These are phyloP conservation scores for Todiramphus chloris DNA, from an alignment of 2,113 vertebrate genomes.

Conservation along the genomic window DNA sequence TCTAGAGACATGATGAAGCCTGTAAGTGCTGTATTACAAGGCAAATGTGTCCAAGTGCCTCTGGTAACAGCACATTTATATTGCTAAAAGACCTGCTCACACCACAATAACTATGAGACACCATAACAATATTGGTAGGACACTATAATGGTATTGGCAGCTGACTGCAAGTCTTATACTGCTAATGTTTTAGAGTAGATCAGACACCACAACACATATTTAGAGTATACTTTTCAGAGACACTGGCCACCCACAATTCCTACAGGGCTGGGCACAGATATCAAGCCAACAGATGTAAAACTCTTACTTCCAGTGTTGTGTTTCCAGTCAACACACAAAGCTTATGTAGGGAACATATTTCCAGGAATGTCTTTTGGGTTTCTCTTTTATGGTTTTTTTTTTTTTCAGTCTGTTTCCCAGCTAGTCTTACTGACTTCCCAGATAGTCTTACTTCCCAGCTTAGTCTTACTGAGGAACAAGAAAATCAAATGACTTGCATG, in stretches of 20 bases:
- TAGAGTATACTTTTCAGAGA: slow-evolving; percentile 49
- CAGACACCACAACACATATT: slow-evolving; percentile 47
- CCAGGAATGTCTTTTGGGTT: slow-evolving; percentile 33
- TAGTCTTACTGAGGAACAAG: slow-evolving; percentile 8
- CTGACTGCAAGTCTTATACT: slow-evolving; percentile 11
- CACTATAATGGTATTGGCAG: not conserved
- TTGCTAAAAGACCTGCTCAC: not conserved
- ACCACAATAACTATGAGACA: not conserved
- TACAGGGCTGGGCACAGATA: slow-evolving; percentile 14
- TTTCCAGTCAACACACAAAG: slow-evolving; percentile 49
- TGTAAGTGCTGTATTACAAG: not conserved
- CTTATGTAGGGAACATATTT: slow-evolving; percentile 39
- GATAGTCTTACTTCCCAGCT: not conserved
- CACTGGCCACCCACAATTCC: slow-evolving; percentile 48
- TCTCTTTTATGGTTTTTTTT: not conserved
- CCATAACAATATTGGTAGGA: not conserved
- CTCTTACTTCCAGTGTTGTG: slow-evolving; percentile 9
- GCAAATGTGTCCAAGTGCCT: not conserved
- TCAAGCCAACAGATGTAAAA: slow-evolving; percentile 30
- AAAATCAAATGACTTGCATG: slow-evolving; percentile 62
- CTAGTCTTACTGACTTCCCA: not conserved
- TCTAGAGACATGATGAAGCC: not conserved
- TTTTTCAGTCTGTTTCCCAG: not conserved
- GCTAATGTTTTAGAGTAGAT: slow-evolving; percentile 15
- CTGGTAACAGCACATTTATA: not conserved